Conservation (phyloP, 2,797 vertebrate genomes). For the Gymnothorax reevesii region DNA sequence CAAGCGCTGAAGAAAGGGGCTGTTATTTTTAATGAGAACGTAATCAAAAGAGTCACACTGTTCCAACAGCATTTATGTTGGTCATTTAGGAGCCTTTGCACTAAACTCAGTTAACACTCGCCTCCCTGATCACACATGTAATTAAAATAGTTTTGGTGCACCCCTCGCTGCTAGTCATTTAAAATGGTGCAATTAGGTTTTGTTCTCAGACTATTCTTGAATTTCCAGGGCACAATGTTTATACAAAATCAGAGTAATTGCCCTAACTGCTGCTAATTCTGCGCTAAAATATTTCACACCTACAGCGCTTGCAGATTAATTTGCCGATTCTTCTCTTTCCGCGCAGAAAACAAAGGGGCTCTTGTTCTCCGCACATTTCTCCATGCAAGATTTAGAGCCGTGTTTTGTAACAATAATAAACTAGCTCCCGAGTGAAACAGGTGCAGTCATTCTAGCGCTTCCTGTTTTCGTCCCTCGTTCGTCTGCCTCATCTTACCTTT, state of each 20-base stretch:
- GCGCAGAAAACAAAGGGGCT: slow-evolving; percentile 84
- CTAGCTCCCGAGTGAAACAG: slow-evolving; percentile 82
- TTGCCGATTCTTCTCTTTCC: slow-evolving; percentile 80
- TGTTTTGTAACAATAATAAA: slow-evolving; percentile 82
- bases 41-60: slow-evolving; percentile 65
- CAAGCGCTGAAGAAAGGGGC: slow-evolving; percentile 23
- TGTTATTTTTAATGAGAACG: slow-evolving; percentile 64
- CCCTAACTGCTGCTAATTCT: slow-evolving; percentile 81
- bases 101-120: slow-evolving; percentile 84
- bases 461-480: slow-evolving; percentile 71
- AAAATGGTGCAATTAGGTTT: slow-evolving; percentile 83
- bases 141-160: slow-evolving; percentile 85
- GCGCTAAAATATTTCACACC: slow-evolving; percentile 84
- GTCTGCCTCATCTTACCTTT: slow-evolving; percentile 74
- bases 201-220: slow-evolving; percentile 83
- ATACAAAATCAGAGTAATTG: slow-evolving; percentile 85
- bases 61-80: slow-evolving; percentile 74
- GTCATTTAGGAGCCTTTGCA: slow-evolving; percentile 78
- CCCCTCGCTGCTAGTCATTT: slow-evolving; percentile 80
- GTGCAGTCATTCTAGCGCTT: slow-evolving; percentile 79
- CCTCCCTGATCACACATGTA: slow-evolving; percentile 80
- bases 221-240: slow-evolving; percentile 82
- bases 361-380: slow-evolving; percentile 77
- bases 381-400: slow-evolving; percentile 78
- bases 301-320: slow-evolving; percentile 40